Conservation (phyloP, 2,797 vertebrate species). For the Gadopsis marmoratus region DNA sequence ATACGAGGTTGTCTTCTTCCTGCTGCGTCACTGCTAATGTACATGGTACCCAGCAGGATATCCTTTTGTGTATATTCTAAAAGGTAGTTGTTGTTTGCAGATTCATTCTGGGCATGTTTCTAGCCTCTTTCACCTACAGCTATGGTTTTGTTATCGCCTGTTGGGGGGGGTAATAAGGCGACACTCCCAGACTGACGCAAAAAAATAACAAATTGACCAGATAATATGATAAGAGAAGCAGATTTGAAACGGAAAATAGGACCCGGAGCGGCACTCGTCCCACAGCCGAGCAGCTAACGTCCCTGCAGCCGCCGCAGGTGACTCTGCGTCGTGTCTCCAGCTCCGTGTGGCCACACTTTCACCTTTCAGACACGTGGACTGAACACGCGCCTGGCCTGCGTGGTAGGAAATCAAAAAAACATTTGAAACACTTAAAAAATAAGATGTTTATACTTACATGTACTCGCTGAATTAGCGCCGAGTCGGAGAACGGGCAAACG, state of each 20-base stretch:
- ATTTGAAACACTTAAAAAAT: background rate
- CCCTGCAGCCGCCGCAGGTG: conserved; percentile 56
- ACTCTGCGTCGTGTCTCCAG: conserved; percentile 68
- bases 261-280: background rate
- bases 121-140: background rate
- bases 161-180: background rate
- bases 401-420: accelerated
- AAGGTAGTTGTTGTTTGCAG: background rate
- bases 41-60: background rate
- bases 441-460: conserved; percentile 69
- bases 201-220: background rate
- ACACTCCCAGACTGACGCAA: accelerated
- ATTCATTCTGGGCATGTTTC: background rate
- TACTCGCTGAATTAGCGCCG: conserved; percentile 36
- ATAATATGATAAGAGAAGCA: background rate
- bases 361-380: background rate
- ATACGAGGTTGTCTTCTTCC: background rate
- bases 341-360: background rate
- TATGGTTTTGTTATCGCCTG: background rate
- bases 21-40: background rate
- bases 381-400: background rate
- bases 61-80: background rate
- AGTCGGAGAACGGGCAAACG: conserved; percentile 8
- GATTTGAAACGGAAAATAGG: background rate
- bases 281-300: conserved; percentile 24